Percentiles rank a stretch among this genome's conserved stretches.
phyloP scores from a whole-genome alignment of 2,797 vertebrate genomes.

The Bradypodion pumilum region DNA sequence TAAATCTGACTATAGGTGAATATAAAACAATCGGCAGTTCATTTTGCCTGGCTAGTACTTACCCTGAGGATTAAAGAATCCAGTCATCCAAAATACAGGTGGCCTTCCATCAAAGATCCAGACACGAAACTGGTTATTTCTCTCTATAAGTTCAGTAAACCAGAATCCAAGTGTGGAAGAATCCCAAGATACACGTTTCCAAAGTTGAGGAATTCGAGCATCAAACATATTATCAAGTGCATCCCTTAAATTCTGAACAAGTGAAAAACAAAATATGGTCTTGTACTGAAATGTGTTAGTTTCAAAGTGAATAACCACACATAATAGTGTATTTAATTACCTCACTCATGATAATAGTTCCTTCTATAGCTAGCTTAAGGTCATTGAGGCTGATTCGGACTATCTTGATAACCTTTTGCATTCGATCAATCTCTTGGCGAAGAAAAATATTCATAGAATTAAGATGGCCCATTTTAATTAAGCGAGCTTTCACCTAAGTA shows the following conservation, averaged over 20 bases:
- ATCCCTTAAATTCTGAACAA: slow-evolving; percentile 79
- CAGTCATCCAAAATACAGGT: slow-evolving; percentile 87
- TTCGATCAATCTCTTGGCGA: slow-evolving; percentile 85
- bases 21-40: not conserved
- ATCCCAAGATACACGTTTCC: slow-evolving; percentile 87
- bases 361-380: slow-evolving; percentile 85
- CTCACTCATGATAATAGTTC: slow-evolving; percentile 87
- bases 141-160: slow-evolving; percentile 87
- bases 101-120: slow-evolving; percentile 86
- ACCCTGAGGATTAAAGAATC: slow-evolving; percentile 91
- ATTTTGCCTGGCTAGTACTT: slow-evolving; percentile 3
- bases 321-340: slow-evolving; percentile 55
- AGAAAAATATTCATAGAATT: slow-evolving; percentile 89
- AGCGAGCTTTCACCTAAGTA: slow-evolving; percentile 78
- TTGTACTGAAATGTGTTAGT: not conserved
- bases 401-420: slow-evolving; percentile 82
- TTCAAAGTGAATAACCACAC: not conserved
- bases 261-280: slow-evolving; percentile 2
- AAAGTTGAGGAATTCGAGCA: slow-evolving; percentile 83
- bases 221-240: slow-evolving; percentile 86
- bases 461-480: slow-evolving; percentile 83
- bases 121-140: slow-evolving; percentile 80
- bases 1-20: not conserved
- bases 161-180: slow-evolving; percentile 88
- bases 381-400: slow-evolving; percentile 79